Conservation (phyloP, 2,797 vertebrate genomes). For the Siniperca scherzeri region DNA sequence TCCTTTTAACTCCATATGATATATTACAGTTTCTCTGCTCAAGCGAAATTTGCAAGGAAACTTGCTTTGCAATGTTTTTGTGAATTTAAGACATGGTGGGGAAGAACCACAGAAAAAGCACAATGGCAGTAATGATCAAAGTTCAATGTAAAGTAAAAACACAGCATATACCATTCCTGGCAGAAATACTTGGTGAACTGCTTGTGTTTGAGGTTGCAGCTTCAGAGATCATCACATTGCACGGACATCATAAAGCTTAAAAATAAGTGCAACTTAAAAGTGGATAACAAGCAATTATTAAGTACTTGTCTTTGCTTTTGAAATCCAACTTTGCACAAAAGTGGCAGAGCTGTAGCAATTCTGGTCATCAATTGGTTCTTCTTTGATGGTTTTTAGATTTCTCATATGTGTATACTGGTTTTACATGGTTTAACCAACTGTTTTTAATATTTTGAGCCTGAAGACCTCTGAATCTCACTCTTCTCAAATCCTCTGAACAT, state of each 20-base stretch:
- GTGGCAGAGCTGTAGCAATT: not conserved
- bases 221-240: not conserved
- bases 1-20: slow-evolving; percentile 1
- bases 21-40: not conserved
- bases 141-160: not conserved
- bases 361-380: slow-evolving; percentile 12
- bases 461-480: not conserved
- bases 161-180: not conserved
- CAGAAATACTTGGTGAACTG: slow-evolving; percentile 13
- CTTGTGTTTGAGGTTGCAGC: slow-evolving; percentile 13
- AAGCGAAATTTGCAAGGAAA: slow-evolving; percentile 22
- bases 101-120: slow-evolving; percentile 3
- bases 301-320: not conserved
- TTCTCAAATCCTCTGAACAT: slow-evolving; percentile 10
- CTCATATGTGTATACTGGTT: not conserved
- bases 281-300: slow-evolving; percentile 4
- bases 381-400: slow-evolving; percentile 4
- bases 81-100: not conserved
- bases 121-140: slow-evolving; percentile 22
- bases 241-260: slow-evolving; percentile 3
- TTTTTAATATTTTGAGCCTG: slow-evolving; percentile 19
- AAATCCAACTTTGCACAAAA: slow-evolving; percentile 5
- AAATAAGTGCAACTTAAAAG: not conserved
- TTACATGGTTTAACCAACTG: not conserved
- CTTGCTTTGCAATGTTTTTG: slow-evolving; percentile 8